Base-by-base conservation (phyloP, 2,888 invertebrate genomes). In the Nowickia ferox region DNA sequence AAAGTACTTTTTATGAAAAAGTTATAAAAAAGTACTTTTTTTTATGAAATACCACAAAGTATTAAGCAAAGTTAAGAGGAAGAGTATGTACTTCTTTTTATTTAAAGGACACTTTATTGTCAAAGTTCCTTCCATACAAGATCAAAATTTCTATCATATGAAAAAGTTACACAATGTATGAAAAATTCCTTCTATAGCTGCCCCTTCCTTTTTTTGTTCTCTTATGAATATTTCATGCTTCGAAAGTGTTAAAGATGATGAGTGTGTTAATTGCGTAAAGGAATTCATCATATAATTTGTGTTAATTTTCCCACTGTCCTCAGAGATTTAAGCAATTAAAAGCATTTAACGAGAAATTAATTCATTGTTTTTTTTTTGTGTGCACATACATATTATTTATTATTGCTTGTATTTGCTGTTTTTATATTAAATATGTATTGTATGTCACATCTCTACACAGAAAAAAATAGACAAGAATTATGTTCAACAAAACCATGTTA, bases 291-390 rank as follows among this genome's bases (percentile, higher is more conserved):
- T 66, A 30, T 80, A 57, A 57, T 40, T 15, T 65, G 66, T 65
- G 59, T 78, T 83, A 86, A 79, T 61, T 61, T 72, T 68, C 57
- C 75, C 65, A 75, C 65, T 79, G 44, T 79, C 82, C 69, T 69
- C 17, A 46, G 85, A 63, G 78, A 75, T 57, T 76, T 42, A 65
- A 71, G 71, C 65, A 86, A 79, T 86, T 79, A 79, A 22, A 79
- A 75, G 30, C 83, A 66, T 82, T 82, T 78, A 76, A 81, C 48
- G 30, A 55, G 40, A 76, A 65, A 77, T 77, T 85, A 81, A 63
- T 74, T 46, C 71, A 63, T 78, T 80, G 38, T 38, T 46, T 76
- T 53, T 48, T 66, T 17, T 30, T 6, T 30, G 30, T 30, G 30
- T 30, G 30, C 6, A 22, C 2, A 22, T 22, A 2, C 22, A 6